Conservation (phyloP, 1,140 invertebrate genomes). For the Trachelipus rathkii region DNA sequence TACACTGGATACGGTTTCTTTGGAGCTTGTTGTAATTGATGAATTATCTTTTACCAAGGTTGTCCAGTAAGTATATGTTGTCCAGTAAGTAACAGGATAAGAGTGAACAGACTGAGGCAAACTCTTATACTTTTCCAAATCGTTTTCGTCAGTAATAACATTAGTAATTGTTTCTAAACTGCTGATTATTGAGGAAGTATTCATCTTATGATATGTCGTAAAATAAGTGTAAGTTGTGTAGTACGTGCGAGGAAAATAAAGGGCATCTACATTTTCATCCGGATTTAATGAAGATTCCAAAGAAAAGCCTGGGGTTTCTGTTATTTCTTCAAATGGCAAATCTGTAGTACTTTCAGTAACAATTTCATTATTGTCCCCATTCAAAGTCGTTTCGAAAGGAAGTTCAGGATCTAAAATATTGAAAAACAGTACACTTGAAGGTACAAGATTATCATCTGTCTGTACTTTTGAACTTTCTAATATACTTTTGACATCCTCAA, state of each 20-base stretch:
- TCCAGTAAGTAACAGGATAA: constrained; percentile 46
- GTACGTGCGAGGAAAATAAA: constrained; percentile 64
- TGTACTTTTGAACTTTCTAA: constrained; percentile 59
- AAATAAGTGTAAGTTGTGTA: constrained; percentile 89
- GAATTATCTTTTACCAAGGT: constrained; percentile 43
- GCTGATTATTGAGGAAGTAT: constrained; percentile 74
- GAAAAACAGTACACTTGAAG: constrained; percentile 21
- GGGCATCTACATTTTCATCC: constrained; percentile 45
- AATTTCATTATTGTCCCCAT: constrained; percentile 37
- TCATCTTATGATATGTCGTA: constrained; percentile 78
- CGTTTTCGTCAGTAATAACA: constrained; percentile 56
- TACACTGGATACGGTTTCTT: constrained; percentile 44
- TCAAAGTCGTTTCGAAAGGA: constrained; percentile 18
- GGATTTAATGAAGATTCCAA: constrained; percentile 47
- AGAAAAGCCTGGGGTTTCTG: constrained; percentile 36
- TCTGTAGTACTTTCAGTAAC: constrained; percentile 45
- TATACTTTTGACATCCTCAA: constrained; percentile 83
- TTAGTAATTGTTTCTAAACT: constrained; percentile 81
- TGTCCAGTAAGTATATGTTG: constrained; percentile 46
- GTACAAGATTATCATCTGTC: constrained; percentile 20
- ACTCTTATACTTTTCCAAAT: constrained; percentile 37
- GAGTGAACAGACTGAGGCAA: constrained; percentile 40
- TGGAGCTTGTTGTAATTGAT: constrained; percentile 42
- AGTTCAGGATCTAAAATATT: constrained; percentile 7
- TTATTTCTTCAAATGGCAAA: constrained; percentile 39